Conservation (phyloP, 2,797 vertebrate genomes). For the Ceryle rudis region DNA sequence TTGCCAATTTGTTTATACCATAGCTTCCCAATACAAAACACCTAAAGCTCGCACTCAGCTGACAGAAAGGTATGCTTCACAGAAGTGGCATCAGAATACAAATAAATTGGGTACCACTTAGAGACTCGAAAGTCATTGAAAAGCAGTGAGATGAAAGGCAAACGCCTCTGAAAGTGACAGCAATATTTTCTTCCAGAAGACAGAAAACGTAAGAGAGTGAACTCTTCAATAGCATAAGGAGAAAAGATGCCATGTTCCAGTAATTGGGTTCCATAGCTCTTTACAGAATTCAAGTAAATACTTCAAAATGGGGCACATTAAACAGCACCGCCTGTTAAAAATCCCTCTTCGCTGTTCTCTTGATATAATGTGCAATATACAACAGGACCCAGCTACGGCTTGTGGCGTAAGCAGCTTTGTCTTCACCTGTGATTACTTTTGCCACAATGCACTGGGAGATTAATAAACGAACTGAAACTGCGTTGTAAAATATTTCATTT, state of each 20-base stretch:
- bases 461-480: neutral
- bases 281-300: constrained; percentile 51
- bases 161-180: constrained; percentile 66
- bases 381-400: neutral
- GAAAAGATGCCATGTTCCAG: constrained; percentile 40
- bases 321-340: constrained; percentile 5
- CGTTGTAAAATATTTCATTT: constrained; percentile 6
- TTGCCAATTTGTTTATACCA: constrained; percentile 60
- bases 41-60: constrained; percentile 26
- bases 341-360: neutral
- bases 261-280: constrained; percentile 14
- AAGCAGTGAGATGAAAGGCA: constrained; percentile 70
- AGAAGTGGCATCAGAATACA: constrained; percentile 67
- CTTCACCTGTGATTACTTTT: constrained; percentile 23
- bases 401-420: neutral
- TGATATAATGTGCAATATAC: neutral
- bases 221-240: constrained; percentile 40
- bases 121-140: constrained; percentile 56
- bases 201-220: constrained; percentile 57
- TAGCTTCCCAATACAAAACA: constrained; percentile 38
- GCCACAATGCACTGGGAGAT: neutral
- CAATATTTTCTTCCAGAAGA: constrained; percentile 62
- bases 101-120: constrained; percentile 74
- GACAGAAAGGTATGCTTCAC: constrained; percentile 57
- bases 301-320: constrained; percentile 29